A percentile compares a stretch with the other conserved stretches of the same genome.
Conservation (phyloP, 2,113 vertebrate genomes). For the Sclerurus mexicanus region DNA sequence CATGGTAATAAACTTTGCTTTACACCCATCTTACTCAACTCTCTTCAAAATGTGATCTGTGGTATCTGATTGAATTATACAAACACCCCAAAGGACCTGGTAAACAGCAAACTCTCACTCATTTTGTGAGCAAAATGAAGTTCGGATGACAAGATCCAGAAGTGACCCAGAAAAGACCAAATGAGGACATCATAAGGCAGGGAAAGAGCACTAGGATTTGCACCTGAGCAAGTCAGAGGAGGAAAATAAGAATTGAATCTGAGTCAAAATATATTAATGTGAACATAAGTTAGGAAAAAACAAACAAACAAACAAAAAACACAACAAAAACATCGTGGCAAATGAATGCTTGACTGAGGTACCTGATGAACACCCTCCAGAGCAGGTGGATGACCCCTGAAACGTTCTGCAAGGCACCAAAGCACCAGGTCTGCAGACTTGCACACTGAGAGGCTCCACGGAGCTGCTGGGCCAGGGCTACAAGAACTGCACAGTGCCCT, state of each 20-base stretch:
- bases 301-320: neutral
- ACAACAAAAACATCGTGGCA: neutral
- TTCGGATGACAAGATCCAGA: neutral
- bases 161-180: neutral
- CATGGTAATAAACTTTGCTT: neutral
- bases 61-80: neutral
- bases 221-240: neutral
- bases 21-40: neutral
- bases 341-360: neutral
- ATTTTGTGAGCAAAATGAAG: neutral
- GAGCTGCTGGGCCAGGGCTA: neutral
- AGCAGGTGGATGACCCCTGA: rapidly evolving
- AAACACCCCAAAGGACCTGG: rapidly evolving
- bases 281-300: neutral
- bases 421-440: neutral
- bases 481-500: rapidly evolving
- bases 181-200: neutral
- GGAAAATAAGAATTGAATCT: neutral
- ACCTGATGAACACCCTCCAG: neutral
- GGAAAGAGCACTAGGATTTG: neutral
- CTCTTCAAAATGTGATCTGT: neutral
- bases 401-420: neutral
- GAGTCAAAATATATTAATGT: neutral
- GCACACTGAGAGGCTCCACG: neutral
- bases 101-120: neutral